Percentiles rank a stretch among this genome's conserved stretches.
These are phyloP conservation scores for Drosophila rellima DNA, from an alignment of 2,888 invertebrate genomes.

Conservation along the genomic window DNA sequence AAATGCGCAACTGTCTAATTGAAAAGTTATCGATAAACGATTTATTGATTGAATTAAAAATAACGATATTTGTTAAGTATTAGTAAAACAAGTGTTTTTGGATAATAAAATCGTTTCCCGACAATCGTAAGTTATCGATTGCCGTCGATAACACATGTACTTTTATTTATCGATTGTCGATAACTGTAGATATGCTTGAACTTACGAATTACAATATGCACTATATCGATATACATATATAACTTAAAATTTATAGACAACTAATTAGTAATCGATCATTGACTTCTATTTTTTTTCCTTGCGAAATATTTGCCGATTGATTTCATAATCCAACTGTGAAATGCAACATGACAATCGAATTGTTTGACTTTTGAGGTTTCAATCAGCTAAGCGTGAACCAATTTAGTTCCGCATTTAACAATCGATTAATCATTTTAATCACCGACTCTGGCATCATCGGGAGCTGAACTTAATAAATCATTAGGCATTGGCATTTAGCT, in stretches of 20 bases:
- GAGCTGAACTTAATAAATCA: constrained; percentile 37
- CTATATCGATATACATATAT: background rate
- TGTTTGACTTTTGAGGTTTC: constrained; percentile 12
- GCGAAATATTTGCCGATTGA: background rate
- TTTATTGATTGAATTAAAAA: background rate
- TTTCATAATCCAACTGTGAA: constrained; percentile 6
- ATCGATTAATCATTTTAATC: constrained; percentile 46
- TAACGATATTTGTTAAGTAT: background rate
- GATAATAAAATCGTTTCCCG: background rate
- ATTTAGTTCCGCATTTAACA: constrained; percentile 38
- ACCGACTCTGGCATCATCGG: background rate
- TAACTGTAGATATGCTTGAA: background rate
- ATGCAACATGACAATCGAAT: constrained; percentile 22
- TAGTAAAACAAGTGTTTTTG: background rate
- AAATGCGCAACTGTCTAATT: too few relatives aligned
- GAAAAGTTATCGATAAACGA: background rate
- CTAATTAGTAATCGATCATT: background rate
- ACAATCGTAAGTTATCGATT: background rate
- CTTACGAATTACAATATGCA: background rate
- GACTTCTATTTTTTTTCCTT: background rate
- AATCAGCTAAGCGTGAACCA: constrained; percentile 29
- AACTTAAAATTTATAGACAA: background rate
- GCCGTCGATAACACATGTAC: background rate
- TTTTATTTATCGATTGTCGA: background rate
- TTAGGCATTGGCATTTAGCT: constrained; percentile 9